Evolutionary conservation across 2,113 vertebrate species (phyloP).

Genomic region (Pelecanoides urinatrix): DNA sequence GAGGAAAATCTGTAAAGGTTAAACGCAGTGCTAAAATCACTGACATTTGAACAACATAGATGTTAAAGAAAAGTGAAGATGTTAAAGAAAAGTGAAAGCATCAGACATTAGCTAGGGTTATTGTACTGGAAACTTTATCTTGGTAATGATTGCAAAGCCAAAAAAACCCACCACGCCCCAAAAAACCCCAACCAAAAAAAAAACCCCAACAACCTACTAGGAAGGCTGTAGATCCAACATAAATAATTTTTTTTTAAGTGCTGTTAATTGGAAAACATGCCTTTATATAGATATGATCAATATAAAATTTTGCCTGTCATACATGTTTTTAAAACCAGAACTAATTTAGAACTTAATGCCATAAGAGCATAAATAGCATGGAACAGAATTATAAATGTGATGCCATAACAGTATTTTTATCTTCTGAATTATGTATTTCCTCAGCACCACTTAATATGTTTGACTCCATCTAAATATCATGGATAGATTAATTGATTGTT

Average conservation of each 20-base stretch:
- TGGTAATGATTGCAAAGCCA: slow-evolving; percentile 13
- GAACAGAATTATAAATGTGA: background rate
- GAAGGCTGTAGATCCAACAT: background rate
- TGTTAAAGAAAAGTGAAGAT: slow-evolving; percentile 47
- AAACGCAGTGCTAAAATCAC: slow-evolving; percentile 65
- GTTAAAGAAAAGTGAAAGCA: slow-evolving; percentile 47
- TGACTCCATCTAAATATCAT: background rate
- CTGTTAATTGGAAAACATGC: background rate
- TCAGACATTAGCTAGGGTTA: slow-evolving; percentile 34
- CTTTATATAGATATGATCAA: background rate
- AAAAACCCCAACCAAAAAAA: background rate
- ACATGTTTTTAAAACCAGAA: background rate
- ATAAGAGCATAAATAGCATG: background rate
- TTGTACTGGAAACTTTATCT: slow-evolving; percentile 51
- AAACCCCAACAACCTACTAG: background rate
- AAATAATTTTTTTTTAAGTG: background rate
- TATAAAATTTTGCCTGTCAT: background rate
- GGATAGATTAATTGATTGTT: background rate
- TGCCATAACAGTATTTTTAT: background rate
- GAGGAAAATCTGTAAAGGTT: slow-evolving; percentile 60
- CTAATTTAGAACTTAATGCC: background rate
- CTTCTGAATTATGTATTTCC: background rate
- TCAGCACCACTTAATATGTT: background rate
- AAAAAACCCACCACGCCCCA: fast-evolving
- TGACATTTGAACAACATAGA: slow-evolving; percentile 70